A percentile compares a stretch with the other conserved stretches of the same genome.
Evolutionary conservation across 1,140 invertebrate genomes (phyloP).

Genomic region (Caenorhabditis remanei): DNA sequence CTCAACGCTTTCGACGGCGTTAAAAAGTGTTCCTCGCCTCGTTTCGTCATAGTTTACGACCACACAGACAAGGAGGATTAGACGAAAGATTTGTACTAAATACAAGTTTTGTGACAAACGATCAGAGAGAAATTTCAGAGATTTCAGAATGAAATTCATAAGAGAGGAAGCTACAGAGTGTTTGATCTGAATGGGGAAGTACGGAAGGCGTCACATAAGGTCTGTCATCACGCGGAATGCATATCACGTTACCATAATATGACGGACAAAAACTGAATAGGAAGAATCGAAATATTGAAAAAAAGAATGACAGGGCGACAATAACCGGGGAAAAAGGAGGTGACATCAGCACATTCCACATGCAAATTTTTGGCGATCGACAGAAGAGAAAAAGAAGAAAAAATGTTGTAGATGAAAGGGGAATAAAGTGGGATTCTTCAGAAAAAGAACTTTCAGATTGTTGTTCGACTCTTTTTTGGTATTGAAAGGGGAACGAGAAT

Average conservation of each 20-base stretch:
- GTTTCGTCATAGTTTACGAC: conserved; percentile 7
- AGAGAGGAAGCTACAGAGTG: not conserved
- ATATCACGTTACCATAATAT: conserved; percentile 53
- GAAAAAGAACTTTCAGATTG: conserved; percentile 5
- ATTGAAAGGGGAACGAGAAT: not conserved
- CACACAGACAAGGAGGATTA: not conserved
- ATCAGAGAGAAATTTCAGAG: not conserved
- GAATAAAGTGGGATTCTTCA: not conserved
- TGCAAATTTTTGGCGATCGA: conserved; percentile 18
- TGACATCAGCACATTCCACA: conserved; percentile 4
- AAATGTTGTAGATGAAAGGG: not conserved
- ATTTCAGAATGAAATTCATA: too few relatives aligned
- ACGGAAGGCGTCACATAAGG: conserved; percentile 28
- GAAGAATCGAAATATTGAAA: not conserved
- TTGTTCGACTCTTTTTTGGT: not conserved
- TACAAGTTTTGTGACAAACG: not conserved
- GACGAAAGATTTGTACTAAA: conserved; percentile 14
- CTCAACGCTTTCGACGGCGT: not conserved
- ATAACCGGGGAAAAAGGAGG: conserved; percentile 7
- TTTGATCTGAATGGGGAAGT: conserved; percentile 15
- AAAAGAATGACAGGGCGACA: conserved; percentile 26
- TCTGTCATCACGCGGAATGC: conserved; percentile 8
- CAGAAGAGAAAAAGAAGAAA: not conserved
- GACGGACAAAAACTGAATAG: not conserved
- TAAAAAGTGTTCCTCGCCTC: not conserved